Conservation (phyloP, 2,888 invertebrate species). For the Agrotis puta region DNA sequence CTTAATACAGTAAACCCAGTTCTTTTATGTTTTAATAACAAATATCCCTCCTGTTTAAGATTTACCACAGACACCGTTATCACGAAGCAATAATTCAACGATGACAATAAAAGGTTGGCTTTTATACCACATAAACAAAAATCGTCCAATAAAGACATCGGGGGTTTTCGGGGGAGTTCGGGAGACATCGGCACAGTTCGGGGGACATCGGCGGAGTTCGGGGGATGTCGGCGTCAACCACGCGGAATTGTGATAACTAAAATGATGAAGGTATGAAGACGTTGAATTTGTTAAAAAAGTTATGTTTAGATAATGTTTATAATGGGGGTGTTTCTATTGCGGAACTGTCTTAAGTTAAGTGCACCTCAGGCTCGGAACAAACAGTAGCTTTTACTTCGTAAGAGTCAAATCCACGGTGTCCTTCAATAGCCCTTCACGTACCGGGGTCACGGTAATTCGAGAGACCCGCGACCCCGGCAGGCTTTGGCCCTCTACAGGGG, state of each 20-base stretch:
- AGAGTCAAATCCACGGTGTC: too few species aligned
- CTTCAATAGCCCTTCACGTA: too few species aligned
- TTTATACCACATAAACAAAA: constrained; percentile 74
- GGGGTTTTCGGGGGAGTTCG: constrained; percentile 61
- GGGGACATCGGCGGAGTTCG: constrained; percentile 68
- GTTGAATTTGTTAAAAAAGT: not conserved
- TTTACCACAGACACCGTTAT: constrained; percentile 51
- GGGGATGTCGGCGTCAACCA: constrained; percentile 72
- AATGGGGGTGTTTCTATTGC: too few species aligned
- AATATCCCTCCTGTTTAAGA: constrained; percentile 25
- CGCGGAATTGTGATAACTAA: constrained; percentile 78
- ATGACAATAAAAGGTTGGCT: constrained; percentile 72
- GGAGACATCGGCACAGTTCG: constrained; percentile 62
- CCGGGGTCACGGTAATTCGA: too few species aligned
- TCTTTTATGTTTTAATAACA: constrained; percentile 28
- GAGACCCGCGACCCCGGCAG: too few species aligned
- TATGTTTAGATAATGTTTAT: not conserved
- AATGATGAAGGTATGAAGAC: constrained; percentile 67
- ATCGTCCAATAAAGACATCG: constrained; percentile 77
- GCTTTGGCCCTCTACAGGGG: too few species aligned
- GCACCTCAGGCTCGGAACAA: too few species aligned
- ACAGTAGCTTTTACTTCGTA: too few species aligned
- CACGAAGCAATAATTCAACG: constrained; percentile 67
- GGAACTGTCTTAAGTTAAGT: too few species aligned
- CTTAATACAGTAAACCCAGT: not conserved